Base-by-base conservation (phyloP, 2,888 invertebrate species). In the Cosmopolites sordidus region DNA sequence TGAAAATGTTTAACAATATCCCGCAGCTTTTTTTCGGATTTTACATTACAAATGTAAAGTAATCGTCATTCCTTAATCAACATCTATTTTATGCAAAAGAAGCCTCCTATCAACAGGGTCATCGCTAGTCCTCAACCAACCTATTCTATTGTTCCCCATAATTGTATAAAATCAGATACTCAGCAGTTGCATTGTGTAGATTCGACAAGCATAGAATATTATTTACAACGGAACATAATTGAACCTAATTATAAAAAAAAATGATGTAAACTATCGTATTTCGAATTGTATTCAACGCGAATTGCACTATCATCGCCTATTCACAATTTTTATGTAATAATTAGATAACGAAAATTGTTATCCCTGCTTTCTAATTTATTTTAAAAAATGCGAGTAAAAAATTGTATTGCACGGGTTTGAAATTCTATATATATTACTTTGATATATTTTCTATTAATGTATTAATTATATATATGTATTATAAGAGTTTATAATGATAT, bases 161-260 rank as follows among this genome's bases (percentile, higher is more conserved):
- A 48, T 48, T 48, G 40, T 48, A 40, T 17, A 33, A 48, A 48
- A 40, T 41, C 16, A 12, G 17, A 14, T 12, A 48, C 16, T 48
- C 48, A 30, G 48, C 48, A 41, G 14, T 48, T 48, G 29, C 30
- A 48, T 48, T 48, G 48, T 48, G 33, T 30, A 16, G 29, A 48
- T 30, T 40, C 41, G 30, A 30, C 30, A 30, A 41, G 41, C 48
- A 48, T 48, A n/a, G 41, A 41, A 48, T 17, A 4, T 18, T 42
- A 18, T 42, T 17, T 42, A 33, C 22, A 22, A 39, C 16, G 16
- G 39, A 15, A 39, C 2, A 39, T 16, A 16, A 39, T 39, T 39
- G 16, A 39, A 15, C 15, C 14, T 39, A 39, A 39, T 39, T 39
- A 39, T 12, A 15, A 8, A 39, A 39, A 39, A 39, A 3, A 12